Evolutionary conservation across 2,113 vertebrate genomes (phyloP).

Genomic region (Gymnobelideus leadbeateri): DNA sequence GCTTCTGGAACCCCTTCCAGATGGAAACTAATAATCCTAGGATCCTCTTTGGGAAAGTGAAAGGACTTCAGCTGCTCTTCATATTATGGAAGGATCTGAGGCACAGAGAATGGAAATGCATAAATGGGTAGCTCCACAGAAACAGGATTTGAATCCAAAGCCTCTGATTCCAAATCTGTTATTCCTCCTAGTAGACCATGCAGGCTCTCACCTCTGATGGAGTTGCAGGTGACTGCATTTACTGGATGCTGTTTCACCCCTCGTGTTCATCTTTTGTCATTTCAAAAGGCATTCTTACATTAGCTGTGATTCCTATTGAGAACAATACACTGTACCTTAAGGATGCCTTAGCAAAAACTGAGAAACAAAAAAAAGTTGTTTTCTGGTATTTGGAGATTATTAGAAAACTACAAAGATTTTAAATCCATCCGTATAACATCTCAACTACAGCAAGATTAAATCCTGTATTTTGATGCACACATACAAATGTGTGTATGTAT

Average conservation of each 20-base stretch:
- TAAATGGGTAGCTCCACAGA: neutral
- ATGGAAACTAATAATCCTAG: neutral
- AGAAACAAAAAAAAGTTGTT: neutral
- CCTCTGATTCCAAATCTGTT: neutral
- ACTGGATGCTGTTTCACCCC: neutral
- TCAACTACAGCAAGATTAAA: neutral
- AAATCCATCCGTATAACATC: neutral
- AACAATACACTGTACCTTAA: neutral
- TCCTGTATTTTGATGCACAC: neutral
- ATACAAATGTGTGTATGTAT: neutral
- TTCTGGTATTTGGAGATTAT: neutral
- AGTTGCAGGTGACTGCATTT: neutral
- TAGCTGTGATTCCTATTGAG: constrained; percentile 20
- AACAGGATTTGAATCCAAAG: neutral
- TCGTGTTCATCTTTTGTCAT: constrained; percentile 16
- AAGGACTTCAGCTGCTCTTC: neutral
- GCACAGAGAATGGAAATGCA: neutral
- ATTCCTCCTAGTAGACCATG: neutral
- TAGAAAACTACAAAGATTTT: neutral
- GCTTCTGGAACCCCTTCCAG: neutral
- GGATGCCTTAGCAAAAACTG: neutral
- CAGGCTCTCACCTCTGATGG: neutral
- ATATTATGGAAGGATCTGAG: too few species aligned
- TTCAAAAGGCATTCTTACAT: neutral
- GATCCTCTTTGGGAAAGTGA: neutral